Evolutionary conservation across 37 sponge, comb jelly and placozoan species (phyloP), one percentile per base, ranked within the genome.

Genomic region (Chondrilla cf. caribensis): DNA sequence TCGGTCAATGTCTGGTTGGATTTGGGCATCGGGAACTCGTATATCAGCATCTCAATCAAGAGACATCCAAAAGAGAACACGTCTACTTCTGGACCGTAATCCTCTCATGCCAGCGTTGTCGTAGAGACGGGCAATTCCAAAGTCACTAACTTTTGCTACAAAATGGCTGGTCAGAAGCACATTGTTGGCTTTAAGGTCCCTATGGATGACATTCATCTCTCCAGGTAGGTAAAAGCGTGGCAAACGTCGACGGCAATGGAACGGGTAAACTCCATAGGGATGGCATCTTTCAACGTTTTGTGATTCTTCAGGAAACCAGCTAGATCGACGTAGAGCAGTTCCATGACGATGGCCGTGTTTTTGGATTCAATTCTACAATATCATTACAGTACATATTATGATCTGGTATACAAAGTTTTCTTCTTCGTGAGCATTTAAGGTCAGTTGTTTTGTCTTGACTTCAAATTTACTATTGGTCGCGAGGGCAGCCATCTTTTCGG

Each of bases 131-230:
- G 32, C 33, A 3, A 19, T 68, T 4, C 70, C 70, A 68, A 68
- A 68, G 37, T 68, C 70, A 14, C 70, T 36, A 28, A 68, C 70
- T 37, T 68, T 68, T n/a, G 70, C 70, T 2, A 68, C 70, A 68
- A 36, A 68, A 11, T 17, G 11, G 37, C 37, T 68, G 25, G 37
- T 28, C 35, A 68, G 70, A 1, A 68, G 70, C 4, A 68, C 32
- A 28, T 68, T 68, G 33, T 28, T 33, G 3, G 70, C 32, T 2
- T n/a, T 21, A 3, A 68, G 35, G 37, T 68, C 70, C 2, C 33
- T 21, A 37, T 68, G 70, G 37, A 68, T 21, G 4, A 68, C 19
- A 5, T 37, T 29, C 25, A 36, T n/a, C 70, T 33, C 35, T 68
- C 35, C 6, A 68, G 70, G 35, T 36, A 68, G 3, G 37, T 33